A percentile compares a stretch with the other conserved stretches of the same genome.
phyloP scores from a whole-genome alignment of 1,140 invertebrate genomes.

The Drosophila grimshawi region DNA sequence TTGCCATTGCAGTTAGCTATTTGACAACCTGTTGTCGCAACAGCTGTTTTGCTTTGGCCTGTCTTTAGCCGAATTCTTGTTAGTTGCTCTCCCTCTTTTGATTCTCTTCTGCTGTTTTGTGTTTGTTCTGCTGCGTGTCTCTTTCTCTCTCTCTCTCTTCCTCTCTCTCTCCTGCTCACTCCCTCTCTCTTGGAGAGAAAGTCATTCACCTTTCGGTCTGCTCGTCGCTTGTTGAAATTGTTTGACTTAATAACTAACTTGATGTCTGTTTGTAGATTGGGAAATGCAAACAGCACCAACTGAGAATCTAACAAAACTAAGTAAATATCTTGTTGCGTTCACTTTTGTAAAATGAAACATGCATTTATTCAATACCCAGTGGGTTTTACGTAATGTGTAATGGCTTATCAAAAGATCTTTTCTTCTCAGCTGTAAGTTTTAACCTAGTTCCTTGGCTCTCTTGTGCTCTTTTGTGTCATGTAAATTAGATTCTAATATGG shows the following conservation, averaged over 20 bases:
- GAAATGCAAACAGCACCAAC: constrained; percentile 57
- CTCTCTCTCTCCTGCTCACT: background rate
- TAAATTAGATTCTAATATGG: constrained; percentile 34
- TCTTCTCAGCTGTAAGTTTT: background rate
- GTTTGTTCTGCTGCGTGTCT: constrained; percentile 26
- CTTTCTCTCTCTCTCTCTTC: background rate
- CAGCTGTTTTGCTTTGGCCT: constrained; percentile 27
- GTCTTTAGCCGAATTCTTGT: constrained; percentile 38
- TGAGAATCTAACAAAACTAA: constrained; percentile 9
- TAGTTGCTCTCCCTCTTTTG: constrained; percentile 26
- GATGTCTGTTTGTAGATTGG: constrained; percentile 40
- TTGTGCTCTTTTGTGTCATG: constrained; percentile 23
- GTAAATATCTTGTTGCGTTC: constrained; percentile 27
- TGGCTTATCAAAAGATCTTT: constrained; percentile 16
- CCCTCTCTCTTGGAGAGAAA: constrained; percentile 57
- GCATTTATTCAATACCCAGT: constrained; percentile 1
- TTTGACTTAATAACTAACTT: constrained; percentile 56
- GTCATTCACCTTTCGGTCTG: constrained; percentile 74
- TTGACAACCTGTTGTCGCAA: constrained; percentile 41
- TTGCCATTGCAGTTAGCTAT: background rate
- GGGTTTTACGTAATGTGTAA: constrained; percentile 31
- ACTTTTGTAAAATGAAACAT: constrained; percentile 10
- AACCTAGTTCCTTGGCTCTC: constrained; percentile 25
- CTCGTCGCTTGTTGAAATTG: constrained; percentile 26
- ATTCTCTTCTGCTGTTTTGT: constrained; percentile 25